These are phyloP conservation scores for Dryocosmus kuriphilus DNA, from an alignment of 2,888 invertebrate genomes.

Conservation along the genomic window DNA sequence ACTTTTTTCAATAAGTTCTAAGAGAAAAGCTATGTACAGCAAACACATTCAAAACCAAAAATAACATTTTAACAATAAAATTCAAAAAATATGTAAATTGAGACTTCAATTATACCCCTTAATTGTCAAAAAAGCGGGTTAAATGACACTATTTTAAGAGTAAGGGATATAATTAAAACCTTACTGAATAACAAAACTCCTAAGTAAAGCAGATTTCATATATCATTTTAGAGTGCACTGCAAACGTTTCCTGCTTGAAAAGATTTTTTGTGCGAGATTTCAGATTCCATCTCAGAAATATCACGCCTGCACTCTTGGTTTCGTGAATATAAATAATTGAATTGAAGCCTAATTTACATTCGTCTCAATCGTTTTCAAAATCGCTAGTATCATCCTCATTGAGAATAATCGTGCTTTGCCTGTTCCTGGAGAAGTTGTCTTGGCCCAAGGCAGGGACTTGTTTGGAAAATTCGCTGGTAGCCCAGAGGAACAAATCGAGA, in stretches of 20 bases:
- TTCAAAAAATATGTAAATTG: too few relatives aligned
- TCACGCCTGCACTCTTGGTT: background rate
- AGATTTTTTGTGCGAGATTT: background rate
- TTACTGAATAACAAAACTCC: too few relatives aligned
- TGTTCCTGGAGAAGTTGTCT: slow-evolving; percentile 64
- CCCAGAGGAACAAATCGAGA: slow-evolving; percentile 91
- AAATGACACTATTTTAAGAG: too few relatives aligned
- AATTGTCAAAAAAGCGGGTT: too few relatives aligned
- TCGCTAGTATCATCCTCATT: slow-evolving; percentile 64
- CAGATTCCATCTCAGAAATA: background rate
- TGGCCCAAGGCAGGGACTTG: slow-evolving; percentile 83
- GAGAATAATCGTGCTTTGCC: slow-evolving; percentile 65
- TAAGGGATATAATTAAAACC: too few relatives aligned
- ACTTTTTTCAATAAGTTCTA: background rate
- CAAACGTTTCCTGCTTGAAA: background rate
- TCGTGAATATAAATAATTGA: background rate
- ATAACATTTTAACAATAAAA: too few relatives aligned
- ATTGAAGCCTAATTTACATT: slow-evolving; percentile 4
- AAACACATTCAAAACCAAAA: too few relatives aligned
- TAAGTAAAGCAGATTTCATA: too few relatives aligned
- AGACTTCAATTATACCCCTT: too few relatives aligned
- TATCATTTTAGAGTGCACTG: too few relatives aligned
- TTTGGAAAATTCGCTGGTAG: slow-evolving; percentile 86
- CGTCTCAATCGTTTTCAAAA: slow-evolving; percentile 62
- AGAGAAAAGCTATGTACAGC: too few relatives aligned